Base-by-base conservation (phyloP, 2,888 invertebrate genomes). In the Drosophila hamatofila region DNA sequence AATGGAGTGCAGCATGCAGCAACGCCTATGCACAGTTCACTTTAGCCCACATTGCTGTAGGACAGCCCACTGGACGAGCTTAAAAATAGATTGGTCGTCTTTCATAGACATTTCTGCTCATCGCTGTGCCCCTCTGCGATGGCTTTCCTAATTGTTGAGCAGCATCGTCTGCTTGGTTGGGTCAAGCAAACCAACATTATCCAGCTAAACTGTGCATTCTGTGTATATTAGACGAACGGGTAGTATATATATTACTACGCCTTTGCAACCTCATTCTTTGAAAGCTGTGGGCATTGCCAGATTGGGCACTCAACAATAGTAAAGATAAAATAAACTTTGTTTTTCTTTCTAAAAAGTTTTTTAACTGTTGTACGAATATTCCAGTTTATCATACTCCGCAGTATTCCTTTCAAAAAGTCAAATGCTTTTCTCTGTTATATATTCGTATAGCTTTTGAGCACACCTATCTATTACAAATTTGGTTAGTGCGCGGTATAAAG, bases 41-140 rank as follows among this genome's bases (percentile, higher is more conserved):
- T 83, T 73, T 33, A 33, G 78, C 81, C 66, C 60, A 62, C 58
- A 65, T 59, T 51, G 46, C 55, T 51, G 42, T 48, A 49, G 41
- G 59, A 55, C 76, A 72, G 60, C 81, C 81, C 78, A 83, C 83
- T 81, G 72, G 67, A 51, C 77, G 66, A 33, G 58, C 62, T 33
- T 49, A 74, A 65, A 60, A 74, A 79, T 71, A 79, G 67, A 52
- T 75, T 75, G 67, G 44, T 48, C 35, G 59, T 55, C 57, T 57
- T 37, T 54, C 46, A 52, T n/a, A 68, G 60, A 44, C 41, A 48
- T 57, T 14, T 30, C 62, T 57, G 46, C 44, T 51, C 39, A 44
- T 44, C 57, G 54, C 39, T 12, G 6, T 33, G 25, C 21, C 8
- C 60, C 48, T 59, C 44, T 58, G 58, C 60, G 52, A 27, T 63